Evolutionary conservation across 1,140 invertebrate genomes (phyloP), one percentile per base, ranked within the genome.

Genomic region (Dreissena polymorpha): DNA sequence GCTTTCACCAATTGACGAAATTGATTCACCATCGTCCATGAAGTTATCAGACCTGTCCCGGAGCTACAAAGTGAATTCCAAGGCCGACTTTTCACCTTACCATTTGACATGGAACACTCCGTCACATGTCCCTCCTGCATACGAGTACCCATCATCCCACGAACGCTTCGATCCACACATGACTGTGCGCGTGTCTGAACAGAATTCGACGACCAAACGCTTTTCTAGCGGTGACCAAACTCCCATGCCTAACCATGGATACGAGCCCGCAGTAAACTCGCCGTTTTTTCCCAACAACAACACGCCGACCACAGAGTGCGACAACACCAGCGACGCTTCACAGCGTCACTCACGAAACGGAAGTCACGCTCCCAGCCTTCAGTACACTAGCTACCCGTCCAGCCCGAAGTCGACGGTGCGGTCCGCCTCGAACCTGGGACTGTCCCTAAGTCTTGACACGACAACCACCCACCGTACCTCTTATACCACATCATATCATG

Each of bases 261-360:
- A 68, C n/a, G 79, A 82, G 57, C 71, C 79, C 16, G 12, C 39
- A 3, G 60, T 39, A 10, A 72, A 57, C 55, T 83, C 81, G 21
- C 81, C 81, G 18, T 83, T 83, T 23, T 77, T 55, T 39, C 81
- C 81, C 10, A 76, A 83, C 51, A 76, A 83, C 73, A 83, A 83
- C 73, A 83, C 81, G 3, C 81, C 81, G n/a, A 83, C 72, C 10
- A 83, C 71, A 10, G 81, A 83, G 57, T 83, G 81, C 70, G 81
- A 76, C 10, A 71, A 72, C 13, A 65, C 29, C 1, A 82, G 79
- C 39, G 79, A 82, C 57, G 63, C 57, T 1, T 82, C 79, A 18
- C 70, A 74, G 10, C 21, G 13, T 12, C 14, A 51, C 8, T 23
- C 68, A n/a, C 50, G 55, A n/a, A 39, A n/a, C 60, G 74, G 25